Evolutionary conservation across 2,113 vertebrate genomes (phyloP), one percentile per base, ranked within the genome.

Genomic region (Triplophysa dalaica): DNA sequence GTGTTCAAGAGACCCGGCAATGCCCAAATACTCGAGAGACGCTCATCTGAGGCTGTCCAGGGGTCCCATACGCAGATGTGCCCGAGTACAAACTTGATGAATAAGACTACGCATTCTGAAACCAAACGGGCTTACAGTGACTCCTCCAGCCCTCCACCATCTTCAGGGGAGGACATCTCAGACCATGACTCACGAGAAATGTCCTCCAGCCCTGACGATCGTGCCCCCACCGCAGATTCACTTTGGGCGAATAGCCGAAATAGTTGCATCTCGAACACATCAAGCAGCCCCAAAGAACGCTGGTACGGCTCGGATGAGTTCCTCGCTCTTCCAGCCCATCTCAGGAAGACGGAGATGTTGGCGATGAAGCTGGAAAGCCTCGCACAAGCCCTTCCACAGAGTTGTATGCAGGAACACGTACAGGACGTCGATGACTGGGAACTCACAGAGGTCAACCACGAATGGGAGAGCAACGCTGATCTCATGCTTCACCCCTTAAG

Each of bases 271-370:
- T 77, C 84, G 22, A 48, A 79, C 54, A 87, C 85, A 81, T 85
- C 65, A 19, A 82, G 33, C 70, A 88, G 81, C 67, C 82, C 85
- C 11, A 87, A 89, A 50, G 82, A 90, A 41, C 89, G 90, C 70
- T 99, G 96, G 96, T 99, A 95, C 41, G 98, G 96, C 8, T 99
- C 97, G 0, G 97, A 99, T 50, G 97, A 99, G 86, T 99, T 98
- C 88, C 90, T 99, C 84, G 95, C 97, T 0, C 94, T 99, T 52
- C 98, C 98, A 1, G 93, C 95, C 48, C 96, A 99, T 81, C 95
- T 99, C 41, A 95, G 87, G 29, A 93, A 98, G 90, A 96, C 96
- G 0, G 98, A 99, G 92, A 92, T 96, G 67, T 88, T 99, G 81
- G 93, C 97, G 14, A 85, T 95, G 90, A 97, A 97, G 73, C 87